phyloP scores from a whole-genome alignment of 2,888 invertebrate species.

The Acleris holmiana region DNA sequence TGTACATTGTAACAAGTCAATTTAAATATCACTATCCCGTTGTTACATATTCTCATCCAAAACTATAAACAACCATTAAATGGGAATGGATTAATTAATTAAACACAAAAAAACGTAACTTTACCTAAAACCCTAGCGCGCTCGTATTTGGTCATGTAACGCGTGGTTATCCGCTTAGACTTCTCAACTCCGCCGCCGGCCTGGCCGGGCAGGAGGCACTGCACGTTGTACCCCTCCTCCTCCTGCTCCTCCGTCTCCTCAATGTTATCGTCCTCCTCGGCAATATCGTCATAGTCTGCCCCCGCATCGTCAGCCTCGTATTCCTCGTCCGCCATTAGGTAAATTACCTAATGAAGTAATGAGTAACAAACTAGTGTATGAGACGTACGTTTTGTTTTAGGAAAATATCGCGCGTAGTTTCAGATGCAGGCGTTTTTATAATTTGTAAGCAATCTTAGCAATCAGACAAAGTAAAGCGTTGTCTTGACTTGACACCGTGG shows the following conservation, averaged over 20 bases:
- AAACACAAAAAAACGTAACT: conserved; percentile 40
- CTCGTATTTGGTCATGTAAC: conserved; percentile 97
- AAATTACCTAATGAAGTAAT: not conserved
- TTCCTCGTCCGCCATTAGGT: conserved; percentile 92
- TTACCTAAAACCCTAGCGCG: conserved; percentile 75
- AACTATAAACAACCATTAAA: too few species aligned
- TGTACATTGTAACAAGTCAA: too few species aligned
- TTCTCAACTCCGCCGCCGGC: conserved; percentile 93
- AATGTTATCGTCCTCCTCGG: conserved; percentile 93
- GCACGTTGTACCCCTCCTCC: conserved; percentile 93
- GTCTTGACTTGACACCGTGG: too few species aligned
- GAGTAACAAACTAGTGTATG: not conserved
- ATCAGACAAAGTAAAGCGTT: too few species aligned
- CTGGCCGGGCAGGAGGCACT: conserved; percentile 91
- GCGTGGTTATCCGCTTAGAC: conserved; percentile 96
- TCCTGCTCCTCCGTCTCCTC: conserved; percentile 94
- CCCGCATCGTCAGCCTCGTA: conserved; percentile 92
- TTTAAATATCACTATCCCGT: too few species aligned
- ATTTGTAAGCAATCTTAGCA: too few species aligned
- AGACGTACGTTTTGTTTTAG: not conserved
- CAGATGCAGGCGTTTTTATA: not conserved
- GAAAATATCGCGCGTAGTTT: not conserved
- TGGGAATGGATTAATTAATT: too few species aligned
- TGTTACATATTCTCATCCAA: too few species aligned
- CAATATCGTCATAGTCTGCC: conserved; percentile 94